Evolutionary conservation across 2,888 invertebrate genomes (phyloP).

Genomic region (Watsonalla cultraria): DNA sequence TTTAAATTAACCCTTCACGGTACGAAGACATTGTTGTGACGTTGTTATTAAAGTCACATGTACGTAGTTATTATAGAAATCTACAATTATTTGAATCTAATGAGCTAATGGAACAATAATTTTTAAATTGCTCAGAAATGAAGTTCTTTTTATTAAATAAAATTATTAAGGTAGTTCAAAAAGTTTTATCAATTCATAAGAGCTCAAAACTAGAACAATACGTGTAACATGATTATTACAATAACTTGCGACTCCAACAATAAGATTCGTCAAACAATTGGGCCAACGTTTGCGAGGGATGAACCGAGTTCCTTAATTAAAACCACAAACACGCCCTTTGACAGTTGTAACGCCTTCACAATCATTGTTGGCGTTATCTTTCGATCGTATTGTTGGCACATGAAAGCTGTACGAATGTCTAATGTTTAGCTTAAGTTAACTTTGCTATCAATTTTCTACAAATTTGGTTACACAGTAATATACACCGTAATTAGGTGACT

Average conservation of each 20-base stretch:
- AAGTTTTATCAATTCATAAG: no score
- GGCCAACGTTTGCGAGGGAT: constrained; percentile 30
- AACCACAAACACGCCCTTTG: constrained; percentile 49
- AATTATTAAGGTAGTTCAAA: no score
- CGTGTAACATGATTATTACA: background rate
- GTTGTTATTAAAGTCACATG: background rate
- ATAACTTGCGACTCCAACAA: constrained; percentile 7
- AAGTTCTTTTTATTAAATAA: no score
- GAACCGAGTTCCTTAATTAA: constrained; percentile 57
- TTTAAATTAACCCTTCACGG: constrained; percentile 13
- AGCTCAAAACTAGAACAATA: no score
- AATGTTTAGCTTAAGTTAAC: background rate
- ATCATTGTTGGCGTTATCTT: constrained; percentile 52
- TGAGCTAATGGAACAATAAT: no score
- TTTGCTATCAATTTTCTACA: background rate
- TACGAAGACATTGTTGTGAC: background rate
- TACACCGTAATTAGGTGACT: no score
- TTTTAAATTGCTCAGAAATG: no score
- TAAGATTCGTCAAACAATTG: constrained; percentile 20
- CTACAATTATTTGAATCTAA: background rate
- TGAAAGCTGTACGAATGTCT: constrained; percentile 6
- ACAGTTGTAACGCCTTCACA: constrained; percentile 55
- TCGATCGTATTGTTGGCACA: constrained; percentile 29
- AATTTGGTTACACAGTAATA: no score
- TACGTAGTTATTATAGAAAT: background rate